Percentiles rank a stretch among this genome's conserved stretches.
Evolutionary conservation across 2,797 vertebrate genomes (phyloP).

Genomic region (Macropodus opercularis): DNA sequence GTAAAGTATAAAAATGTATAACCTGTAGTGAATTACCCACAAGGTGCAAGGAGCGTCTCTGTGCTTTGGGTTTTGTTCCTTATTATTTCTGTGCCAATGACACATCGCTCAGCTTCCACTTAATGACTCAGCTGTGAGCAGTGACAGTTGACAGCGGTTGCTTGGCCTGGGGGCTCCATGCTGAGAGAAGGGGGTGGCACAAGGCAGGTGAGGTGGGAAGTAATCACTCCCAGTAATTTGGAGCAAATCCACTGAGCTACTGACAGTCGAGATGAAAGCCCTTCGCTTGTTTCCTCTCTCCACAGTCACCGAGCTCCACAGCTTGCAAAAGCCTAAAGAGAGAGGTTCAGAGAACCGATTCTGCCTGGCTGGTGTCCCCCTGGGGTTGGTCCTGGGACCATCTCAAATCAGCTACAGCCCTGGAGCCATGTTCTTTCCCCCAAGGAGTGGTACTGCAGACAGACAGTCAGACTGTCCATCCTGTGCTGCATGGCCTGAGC

Average conservation of each 20-base stretch:
- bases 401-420: constrained; percentile 77
- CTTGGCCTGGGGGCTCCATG: constrained; percentile 51
- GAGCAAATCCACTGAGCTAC: constrained; percentile 75
- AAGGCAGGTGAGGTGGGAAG: constrained; percentile 70
- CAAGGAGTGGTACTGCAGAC: constrained; percentile 69
- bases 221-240: constrained; percentile 80
- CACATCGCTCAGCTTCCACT: constrained; percentile 63
- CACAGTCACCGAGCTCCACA: constrained; percentile 55
- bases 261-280: constrained; percentile 75
- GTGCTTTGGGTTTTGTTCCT: constrained; percentile 57
- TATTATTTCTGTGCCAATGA: constrained; percentile 68
- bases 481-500: constrained; percentile 65
- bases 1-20: constrained; percentile 24
- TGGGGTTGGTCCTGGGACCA: constrained; percentile 73
- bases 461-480: constrained; percentile 74
- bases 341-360: constrained; percentile 69
- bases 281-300: constrained; percentile 50
- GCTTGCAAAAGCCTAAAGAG: constrained; percentile 67
- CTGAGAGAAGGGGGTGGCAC: constrained; percentile 47
- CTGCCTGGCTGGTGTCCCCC: constrained; percentile 67
- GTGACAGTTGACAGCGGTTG: constrained; percentile 69
- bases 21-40: constrained; percentile 36
- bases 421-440: constrained; percentile 78
- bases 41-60: constrained; percentile 29
- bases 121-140: constrained; percentile 71